These are phyloP conservation scores for Autographa gamma DNA, from an alignment of 2,888 invertebrate species.

Conservation along the genomic window DNA sequence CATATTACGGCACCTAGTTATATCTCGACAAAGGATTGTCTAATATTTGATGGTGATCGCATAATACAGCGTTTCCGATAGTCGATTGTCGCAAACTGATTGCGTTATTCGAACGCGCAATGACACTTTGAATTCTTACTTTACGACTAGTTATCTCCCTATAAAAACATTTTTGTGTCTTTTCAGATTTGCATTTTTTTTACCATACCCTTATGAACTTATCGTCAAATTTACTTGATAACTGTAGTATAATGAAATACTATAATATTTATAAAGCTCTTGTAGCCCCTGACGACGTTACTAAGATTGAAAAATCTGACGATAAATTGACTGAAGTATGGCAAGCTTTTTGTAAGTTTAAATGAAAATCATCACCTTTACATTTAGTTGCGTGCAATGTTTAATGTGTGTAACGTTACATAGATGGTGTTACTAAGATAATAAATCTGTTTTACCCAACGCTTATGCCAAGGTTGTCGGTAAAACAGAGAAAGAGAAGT, in stretches of 20 bases:
- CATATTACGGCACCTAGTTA: slow-evolving; percentile 1
- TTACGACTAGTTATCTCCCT: too few species aligned
- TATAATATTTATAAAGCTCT: neutral
- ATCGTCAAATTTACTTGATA: slow-evolving; percentile 6
- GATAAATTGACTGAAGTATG: slow-evolving; percentile 11
- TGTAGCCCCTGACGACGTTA: neutral
- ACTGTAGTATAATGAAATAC: neutral
- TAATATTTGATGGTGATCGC: neutral
- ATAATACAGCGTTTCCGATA: neutral
- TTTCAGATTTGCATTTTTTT: slow-evolving; percentile 21
- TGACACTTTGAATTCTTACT: neutral
- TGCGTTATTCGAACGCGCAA: neutral
- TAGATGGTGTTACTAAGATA: neutral
- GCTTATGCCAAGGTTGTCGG: neutral
- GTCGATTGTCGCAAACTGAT: neutral
- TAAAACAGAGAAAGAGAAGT: neutral
- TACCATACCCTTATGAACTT: slow-evolving; percentile 3
- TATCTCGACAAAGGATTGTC: neutral
- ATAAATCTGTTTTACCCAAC: too few species aligned
- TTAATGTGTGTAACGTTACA: neutral
- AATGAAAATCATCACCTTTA: slow-evolving; percentile 25
- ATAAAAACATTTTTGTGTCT: slow-evolving; percentile 3
- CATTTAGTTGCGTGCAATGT: neutral
- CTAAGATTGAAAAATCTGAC: neutral
- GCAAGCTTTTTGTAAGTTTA: slow-evolving; percentile 29